Evolutionary conservation across 2,113 vertebrate genomes (phyloP), one percentile per base, ranked within the genome.

Genomic region (Etheostoma cragini): DNA sequence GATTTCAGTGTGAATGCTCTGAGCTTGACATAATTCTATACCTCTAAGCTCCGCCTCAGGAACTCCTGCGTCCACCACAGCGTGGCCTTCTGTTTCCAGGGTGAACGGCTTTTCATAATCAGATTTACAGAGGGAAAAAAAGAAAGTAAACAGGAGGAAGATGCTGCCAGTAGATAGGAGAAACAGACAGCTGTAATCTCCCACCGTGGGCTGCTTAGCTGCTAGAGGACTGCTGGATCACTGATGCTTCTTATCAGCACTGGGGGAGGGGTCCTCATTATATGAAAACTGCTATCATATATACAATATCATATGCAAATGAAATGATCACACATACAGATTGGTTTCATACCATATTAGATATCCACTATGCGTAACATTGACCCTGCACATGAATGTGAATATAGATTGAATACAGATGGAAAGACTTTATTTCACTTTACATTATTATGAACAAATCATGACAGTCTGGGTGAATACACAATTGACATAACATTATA

Each of bases 101-200:
- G 50, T 52, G 80, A 87, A 80, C 76, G 13, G 83, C 76, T 88
- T 87, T 87, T 73, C 76, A 80, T 82, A 82, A 89, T 83, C 84
- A 90, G 87, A 91, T 94, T 92, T 88, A 67, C 54, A 53, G 65
- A 64, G 67, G 14, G 7, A 30, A 17, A 70, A 72, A 78, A 81
- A 58, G 71, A 85, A 81, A 67, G 71, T 78, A 88, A 87, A 90
- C 72, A 83, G 78, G 79, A 64, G 81, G 74, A 83, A 89, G 93
- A 94, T 90, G 86, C 80, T 89, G 80, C 79, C 83, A 82, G 78
- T 78, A 93, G 92, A 94, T 93, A 90, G 66, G 82, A 86, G 68
- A 80, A 83, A 81, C 78, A 88, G 87, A 90, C 93, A 90, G 87
- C 90, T 91, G 78, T 90, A 91, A 94, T 93, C 90, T 91, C 61